Evolutionary conservation across 2,113 vertebrate genomes (phyloP).

Genomic region (Enhydra lutris): DNA sequence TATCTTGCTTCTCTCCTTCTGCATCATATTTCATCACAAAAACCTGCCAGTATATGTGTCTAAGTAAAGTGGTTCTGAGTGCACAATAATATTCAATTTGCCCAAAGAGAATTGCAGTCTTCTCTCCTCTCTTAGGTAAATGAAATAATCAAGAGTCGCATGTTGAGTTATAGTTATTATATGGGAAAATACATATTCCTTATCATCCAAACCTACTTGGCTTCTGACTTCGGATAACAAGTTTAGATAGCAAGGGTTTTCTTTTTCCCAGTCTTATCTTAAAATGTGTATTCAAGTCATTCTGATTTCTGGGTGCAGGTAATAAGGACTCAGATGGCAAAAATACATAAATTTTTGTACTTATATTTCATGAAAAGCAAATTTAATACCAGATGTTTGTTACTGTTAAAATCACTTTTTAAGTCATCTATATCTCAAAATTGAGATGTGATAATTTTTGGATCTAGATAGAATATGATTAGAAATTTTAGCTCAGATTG

Average conservation of each 20-base stretch:
- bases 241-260: not conserved
- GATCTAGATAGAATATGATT: not conserved
- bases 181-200: not conserved
- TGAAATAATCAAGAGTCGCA: not conserved
- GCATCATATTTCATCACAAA: not conserved
- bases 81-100: not conserved
- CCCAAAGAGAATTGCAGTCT: not conserved
- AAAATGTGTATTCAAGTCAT: not conserved
- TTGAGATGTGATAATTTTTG: not conserved
- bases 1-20: not conserved
- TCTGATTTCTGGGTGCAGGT: constrained; percentile 8
- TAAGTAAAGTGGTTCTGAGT: not conserved
- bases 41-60: not conserved
- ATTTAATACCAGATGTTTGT: not conserved
- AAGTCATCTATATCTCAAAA: not conserved
- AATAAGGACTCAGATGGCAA: not conserved
- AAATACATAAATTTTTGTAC: not conserved
- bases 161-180: not conserved
- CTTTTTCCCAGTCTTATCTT: not conserved
- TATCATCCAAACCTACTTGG: not conserved
- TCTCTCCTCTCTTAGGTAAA: not conserved
- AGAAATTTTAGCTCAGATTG: not conserved
- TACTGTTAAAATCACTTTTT: not conserved
- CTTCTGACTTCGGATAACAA: not conserved
- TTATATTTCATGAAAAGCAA: not conserved